A percentile compares a stretch with the other conserved stretches of the same genome.
These are phyloP conservation scores for Oreochromis aureus DNA, from an alignment of 2,113 vertebrate species.

Conservation along the genomic window DNA sequence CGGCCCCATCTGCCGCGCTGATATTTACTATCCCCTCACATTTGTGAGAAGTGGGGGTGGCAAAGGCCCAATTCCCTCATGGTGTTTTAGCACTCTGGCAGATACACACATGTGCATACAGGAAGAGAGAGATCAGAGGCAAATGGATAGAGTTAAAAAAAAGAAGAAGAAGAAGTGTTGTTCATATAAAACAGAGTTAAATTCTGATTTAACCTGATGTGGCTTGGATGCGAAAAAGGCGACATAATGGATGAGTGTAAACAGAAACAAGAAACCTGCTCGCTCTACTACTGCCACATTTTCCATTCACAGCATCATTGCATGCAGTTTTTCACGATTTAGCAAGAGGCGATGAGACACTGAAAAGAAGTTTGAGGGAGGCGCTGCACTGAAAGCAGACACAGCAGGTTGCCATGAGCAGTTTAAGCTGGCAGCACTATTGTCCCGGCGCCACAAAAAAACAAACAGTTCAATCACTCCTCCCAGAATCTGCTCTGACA, in stretches of 20 bases:
- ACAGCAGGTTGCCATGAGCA: constrained; percentile 34
- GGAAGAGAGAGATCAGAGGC: neutral
- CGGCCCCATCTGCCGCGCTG: constrained; percentile 64
- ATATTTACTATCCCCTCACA: constrained; percentile 65
- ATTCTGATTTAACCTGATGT: constrained; percentile 38
- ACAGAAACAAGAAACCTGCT: constrained; percentile 1
- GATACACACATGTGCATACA: constrained; percentile 13
- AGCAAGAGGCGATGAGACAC: constrained; percentile 22
- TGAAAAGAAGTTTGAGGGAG: constrained; percentile 30
- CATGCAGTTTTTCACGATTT: constrained; percentile 35
- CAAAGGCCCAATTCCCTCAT: constrained; percentile 53
- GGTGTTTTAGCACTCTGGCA: constrained; percentile 53
- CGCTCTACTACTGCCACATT: constrained; percentile 21
- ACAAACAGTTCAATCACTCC: constrained; percentile 67
- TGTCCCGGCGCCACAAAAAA: constrained; percentile 44
- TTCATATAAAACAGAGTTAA: too few species aligned
- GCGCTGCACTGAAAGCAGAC: neutral
- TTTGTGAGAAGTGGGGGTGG: constrained; percentile 36
- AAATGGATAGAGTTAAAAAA: neutral
- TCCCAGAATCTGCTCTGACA: constrained; percentile 49
- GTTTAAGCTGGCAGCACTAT: constrained; percentile 25
- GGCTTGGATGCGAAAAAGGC: constrained; percentile 21
- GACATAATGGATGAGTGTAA: constrained; percentile 20
- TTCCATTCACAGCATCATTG: constrained; percentile 38
- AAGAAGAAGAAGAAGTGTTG: neutral